Conservation (phyloP, 2,888 invertebrate species). For the Metopia argyrocephala region DNA sequence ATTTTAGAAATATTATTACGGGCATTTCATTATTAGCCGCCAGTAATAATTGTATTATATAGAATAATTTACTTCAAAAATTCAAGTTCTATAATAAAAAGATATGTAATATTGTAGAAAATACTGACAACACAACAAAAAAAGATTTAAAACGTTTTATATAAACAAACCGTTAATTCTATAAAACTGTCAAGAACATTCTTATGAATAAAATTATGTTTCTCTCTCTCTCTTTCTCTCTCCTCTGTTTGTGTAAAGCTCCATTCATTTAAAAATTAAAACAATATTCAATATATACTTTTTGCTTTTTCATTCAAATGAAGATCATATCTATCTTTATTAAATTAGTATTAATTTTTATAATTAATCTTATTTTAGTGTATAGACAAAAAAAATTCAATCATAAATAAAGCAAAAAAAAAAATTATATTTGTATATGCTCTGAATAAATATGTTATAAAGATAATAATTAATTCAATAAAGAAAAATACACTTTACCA, state of each 20-base stretch:
- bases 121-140: too few species aligned
- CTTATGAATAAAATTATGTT: not conserved
- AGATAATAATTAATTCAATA: conserved; percentile 38
- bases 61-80: too few species aligned
- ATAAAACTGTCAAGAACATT: conserved; percentile 50
- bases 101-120: too few species aligned
- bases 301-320: conserved; percentile 59
- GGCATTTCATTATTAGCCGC: too few species aligned
- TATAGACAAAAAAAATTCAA: conserved; percentile 54
- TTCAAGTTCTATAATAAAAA: too few species aligned
- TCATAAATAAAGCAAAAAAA: conserved; percentile 53
- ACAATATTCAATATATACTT: conserved; percentile 35
- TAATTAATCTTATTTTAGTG: conserved; percentile 52
- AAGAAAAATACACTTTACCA: conserved; percentile 46
- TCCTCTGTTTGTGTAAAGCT: conserved; percentile 47
- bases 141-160: too few species aligned
- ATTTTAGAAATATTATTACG: too few species aligned
- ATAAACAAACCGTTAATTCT: too few species aligned
- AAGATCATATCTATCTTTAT: conserved; percentile 60
- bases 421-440: conserved; percentile 46
- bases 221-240: conserved; percentile 33
- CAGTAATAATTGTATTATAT: too few species aligned
- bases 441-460: conserved; percentile 47
- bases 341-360: conserved; percentile 44
- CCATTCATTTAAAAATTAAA: conserved; percentile 43